Percentiles rank a stretch among this genome's conserved stretches.
Evolutionary conservation across 2,113 vertebrate genomes (phyloP).

Genomic region (Bubo blakistoni): DNA sequence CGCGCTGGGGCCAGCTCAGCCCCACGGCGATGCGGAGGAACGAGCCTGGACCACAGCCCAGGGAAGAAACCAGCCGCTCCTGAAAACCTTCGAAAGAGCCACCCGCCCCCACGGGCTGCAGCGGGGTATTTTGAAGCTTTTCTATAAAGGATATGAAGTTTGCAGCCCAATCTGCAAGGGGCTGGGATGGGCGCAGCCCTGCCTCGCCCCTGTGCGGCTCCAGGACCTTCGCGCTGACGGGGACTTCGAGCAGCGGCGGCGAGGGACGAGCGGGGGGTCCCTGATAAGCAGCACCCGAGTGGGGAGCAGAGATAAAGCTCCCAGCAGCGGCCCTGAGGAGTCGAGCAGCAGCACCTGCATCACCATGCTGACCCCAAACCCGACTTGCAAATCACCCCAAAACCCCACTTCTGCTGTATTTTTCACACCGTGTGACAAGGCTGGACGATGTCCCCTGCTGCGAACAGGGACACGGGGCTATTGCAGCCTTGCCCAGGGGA

Average conservation of each 20-base stretch:
- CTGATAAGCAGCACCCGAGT: neutral
- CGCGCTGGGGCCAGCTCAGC: neutral
- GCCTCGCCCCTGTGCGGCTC: rapidly evolving
- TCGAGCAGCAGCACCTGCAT: neutral
- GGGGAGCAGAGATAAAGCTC: neutral
- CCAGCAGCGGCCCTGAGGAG: neutral
- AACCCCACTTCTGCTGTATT: rapidly evolving
- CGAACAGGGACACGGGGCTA: rapidly evolving
- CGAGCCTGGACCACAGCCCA: rapidly evolving
- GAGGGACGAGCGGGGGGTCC: neutral
- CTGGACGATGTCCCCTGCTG: rapidly evolving
- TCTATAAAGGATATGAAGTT: no score
- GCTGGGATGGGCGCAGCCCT: neutral
- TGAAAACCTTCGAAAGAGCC: neutral
- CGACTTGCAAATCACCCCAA: neutral
- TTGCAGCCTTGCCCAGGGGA: rapidly evolving
- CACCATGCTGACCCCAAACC: rapidly evolving
- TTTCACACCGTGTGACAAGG: neutral
- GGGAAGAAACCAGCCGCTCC: neutral
- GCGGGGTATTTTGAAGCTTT: neutral
- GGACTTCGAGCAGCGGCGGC: neutral
- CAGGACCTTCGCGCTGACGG: rapidly evolving
- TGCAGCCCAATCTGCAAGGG: neutral
- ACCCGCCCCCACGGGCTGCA: rapidly evolving
- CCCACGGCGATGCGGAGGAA: neutral